phyloP scores from a whole-genome alignment of 2,113 vertebrate genomes.

The Epinephelus cyanopodus region DNA sequence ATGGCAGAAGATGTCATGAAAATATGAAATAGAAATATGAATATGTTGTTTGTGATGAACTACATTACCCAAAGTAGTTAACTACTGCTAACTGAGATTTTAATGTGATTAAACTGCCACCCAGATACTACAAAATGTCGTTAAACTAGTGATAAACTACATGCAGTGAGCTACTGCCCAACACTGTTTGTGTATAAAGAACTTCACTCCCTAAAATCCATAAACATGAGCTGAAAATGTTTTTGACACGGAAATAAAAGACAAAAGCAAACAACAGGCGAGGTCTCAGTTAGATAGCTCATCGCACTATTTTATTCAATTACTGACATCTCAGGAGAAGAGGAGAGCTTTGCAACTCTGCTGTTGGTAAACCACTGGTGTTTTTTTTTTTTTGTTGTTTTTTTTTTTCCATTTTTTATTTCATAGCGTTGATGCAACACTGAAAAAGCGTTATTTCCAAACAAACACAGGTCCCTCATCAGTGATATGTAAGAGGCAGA shows the following conservation, averaged over 20 bases:
- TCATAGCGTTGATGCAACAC: slow-evolving; percentile 89
- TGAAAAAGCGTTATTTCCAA: slow-evolving; percentile 94
- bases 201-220: neutral
- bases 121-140: no score
- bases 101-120: no score
- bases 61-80: no score
- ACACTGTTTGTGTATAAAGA: slow-evolving; percentile 42
- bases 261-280: slow-evolving; percentile 33
- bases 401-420: slow-evolving; percentile 69
- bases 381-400: slow-evolving; percentile 63
- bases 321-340: slow-evolving; percentile 86
- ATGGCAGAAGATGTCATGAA: no score
- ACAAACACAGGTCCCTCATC: slow-evolving; percentile 92
- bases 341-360: slow-evolving; percentile 81
- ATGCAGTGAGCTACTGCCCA: no score
- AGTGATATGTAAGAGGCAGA: slow-evolving; percentile 93
- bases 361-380: slow-evolving; percentile 82
- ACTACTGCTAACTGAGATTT: no score
- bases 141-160: no score
- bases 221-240: neutral
- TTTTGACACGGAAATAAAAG: neutral
- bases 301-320: slow-evolving; percentile 87
- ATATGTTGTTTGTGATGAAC: no score
- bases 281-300: slow-evolving; percentile 75
- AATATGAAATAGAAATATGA: no score